These are phyloP conservation scores for Acleris holmiana DNA, from an alignment of 2,888 invertebrate genomes.

Conservation along the genomic window DNA sequence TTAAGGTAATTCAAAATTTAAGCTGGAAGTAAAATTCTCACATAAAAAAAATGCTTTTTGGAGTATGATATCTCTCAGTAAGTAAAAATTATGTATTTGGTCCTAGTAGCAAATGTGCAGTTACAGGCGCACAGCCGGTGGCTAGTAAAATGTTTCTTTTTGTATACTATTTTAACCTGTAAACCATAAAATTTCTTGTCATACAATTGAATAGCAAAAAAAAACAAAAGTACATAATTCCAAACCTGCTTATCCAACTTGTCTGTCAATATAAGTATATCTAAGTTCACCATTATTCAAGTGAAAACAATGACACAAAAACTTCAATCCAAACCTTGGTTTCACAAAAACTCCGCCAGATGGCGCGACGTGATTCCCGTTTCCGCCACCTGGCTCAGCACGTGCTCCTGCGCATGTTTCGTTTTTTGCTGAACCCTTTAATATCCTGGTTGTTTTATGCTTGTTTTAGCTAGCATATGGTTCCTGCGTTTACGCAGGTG, in stretches of 20 bases:
- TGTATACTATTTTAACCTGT: no score
- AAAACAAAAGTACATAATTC: not conserved
- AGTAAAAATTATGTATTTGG: no score
- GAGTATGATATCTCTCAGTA: no score
- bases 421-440: slow-evolving; percentile 26
- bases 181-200: no score
- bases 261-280: not conserved
- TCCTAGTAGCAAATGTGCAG: no score
- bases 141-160: no score
- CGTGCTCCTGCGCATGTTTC: slow-evolving; percentile 24
- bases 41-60: no score
- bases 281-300: not conserved
- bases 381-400: slow-evolving; percentile 38
- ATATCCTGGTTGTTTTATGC: slow-evolving; percentile 27
- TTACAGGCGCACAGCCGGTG: no score
- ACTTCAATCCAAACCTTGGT: slow-evolving; percentile 3
- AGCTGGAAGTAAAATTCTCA: no score
- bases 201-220: no score
- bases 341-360: slow-evolving; percentile 29
- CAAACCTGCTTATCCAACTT: not conserved
- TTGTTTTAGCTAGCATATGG: slow-evolving; percentile 43
- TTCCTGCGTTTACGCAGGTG: slow-evolving; percentile 39
- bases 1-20: no score
- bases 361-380: slow-evolving; percentile 35
- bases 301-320: slow-evolving; percentile 20